Percentiles rank a stretch among this genome's conserved stretches.
These are phyloP conservation scores for Pachliopta kotzebuea DNA, from an alignment of 2,888 invertebrate species.

Conservation along the genomic window DNA sequence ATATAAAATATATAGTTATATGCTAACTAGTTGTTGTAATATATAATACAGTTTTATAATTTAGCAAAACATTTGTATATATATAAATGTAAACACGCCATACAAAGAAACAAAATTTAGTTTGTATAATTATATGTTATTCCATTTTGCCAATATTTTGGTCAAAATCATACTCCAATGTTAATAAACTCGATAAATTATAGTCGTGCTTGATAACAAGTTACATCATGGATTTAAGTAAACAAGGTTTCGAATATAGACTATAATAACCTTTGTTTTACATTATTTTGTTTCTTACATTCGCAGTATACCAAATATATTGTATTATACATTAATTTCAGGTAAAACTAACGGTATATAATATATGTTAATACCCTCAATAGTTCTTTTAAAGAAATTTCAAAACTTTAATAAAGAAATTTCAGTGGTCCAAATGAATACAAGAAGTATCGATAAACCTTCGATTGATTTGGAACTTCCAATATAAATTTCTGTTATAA, in stretches of 20 bases:
- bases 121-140: slow-evolving; percentile 37
- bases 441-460: too few species aligned
- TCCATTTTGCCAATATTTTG: slow-evolving; percentile 70
- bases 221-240: slow-evolving; percentile 62
- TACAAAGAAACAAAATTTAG: neutral
- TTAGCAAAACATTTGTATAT: neutral
- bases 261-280: slow-evolving; percentile 17
- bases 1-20: too few species aligned
- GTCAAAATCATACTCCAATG: slow-evolving; percentile 36
- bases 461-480: too few species aligned
- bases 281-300: neutral
- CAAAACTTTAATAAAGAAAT: too few species aligned
- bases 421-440: too few species aligned
- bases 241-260: slow-evolving; percentile 33
- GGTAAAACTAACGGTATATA: too few species aligned
- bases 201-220: slow-evolving; percentile 49
- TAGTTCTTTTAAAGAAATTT: too few species aligned
- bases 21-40: too few species aligned
- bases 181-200: slow-evolving; percentile 67
- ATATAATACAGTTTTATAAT: too few species aligned
- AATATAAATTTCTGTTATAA: too few species aligned
- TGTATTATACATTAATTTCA: too few species aligned
- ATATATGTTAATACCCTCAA: too few species aligned
- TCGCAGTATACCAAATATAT: neutral
- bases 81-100: neutral